Percentiles rank a stretch among this genome's conserved stretches.
Evolutionary conservation across 2,113 vertebrate species (phyloP).

Genomic region (Anseranas semipalmata): DNA sequence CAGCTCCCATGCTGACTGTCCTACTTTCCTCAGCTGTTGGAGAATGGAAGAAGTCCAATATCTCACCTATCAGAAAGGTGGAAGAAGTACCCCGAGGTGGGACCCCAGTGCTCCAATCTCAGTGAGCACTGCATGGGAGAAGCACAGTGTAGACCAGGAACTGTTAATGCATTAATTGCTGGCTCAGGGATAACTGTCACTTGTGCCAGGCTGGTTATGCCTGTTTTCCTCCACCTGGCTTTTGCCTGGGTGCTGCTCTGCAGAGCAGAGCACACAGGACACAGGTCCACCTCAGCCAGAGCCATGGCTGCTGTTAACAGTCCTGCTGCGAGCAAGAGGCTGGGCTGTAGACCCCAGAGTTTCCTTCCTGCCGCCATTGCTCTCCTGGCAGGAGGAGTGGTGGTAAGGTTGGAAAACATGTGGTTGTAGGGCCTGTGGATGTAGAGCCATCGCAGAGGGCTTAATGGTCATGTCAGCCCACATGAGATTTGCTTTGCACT

Average conservation of each 20-base stretch:
- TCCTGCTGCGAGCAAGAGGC: not conserved
- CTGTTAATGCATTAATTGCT: not conserved
- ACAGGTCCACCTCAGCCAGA: not conserved
- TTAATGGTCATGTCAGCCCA: not conserved
- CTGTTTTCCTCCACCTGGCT: not conserved
- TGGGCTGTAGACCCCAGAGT: not conserved
- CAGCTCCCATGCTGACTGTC: not conserved
- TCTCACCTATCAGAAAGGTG: not conserved
- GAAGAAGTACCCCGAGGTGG: not conserved
- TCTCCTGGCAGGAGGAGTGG: not conserved
- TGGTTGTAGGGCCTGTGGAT: not conserved
- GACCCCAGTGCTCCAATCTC: not conserved
- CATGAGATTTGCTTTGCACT: not conserved
- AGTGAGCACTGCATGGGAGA: not conserved
- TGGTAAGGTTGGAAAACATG: not conserved
- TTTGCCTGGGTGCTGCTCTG: not conserved
- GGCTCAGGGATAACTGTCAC: not conserved
- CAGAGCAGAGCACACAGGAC: too few species aligned
- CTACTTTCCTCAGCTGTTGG: not conserved
- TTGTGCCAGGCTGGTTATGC: not conserved
- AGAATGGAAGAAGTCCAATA: not conserved
- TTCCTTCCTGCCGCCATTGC: not conserved
- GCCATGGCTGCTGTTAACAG: not conserved
- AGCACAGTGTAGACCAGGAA: not conserved
- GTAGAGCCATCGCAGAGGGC: accelerated